Evolutionary conservation across 2,113 vertebrate genomes (phyloP).

Genomic region (Nerophis lumbriciformis): DNA sequence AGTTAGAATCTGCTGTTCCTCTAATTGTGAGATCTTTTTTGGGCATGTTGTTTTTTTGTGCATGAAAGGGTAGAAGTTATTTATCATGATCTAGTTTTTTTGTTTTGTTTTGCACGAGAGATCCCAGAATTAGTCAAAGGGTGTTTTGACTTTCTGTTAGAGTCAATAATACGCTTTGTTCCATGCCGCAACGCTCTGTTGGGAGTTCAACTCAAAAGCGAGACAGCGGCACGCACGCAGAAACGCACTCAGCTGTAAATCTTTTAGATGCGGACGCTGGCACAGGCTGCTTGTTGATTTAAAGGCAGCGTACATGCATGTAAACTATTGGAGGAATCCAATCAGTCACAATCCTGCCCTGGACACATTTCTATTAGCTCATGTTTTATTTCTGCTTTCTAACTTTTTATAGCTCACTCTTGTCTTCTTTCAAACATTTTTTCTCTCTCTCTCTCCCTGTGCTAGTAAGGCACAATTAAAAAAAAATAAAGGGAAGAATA

Average conservation of each 20-base stretch:
- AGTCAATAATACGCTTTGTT: neutral
- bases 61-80: too few species aligned
- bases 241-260: conserved; percentile 30
- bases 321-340: conserved; percentile 10
- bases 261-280: conserved; percentile 33
- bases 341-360: neutral
- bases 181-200: neutral
- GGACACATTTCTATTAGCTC: conserved; percentile 1
- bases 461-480: conserved; percentile 6
- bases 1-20: too few species aligned
- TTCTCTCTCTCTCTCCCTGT: neutral
- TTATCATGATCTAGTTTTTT: too few species aligned
- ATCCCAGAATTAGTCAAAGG: too few species aligned
- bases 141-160: neutral
- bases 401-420: neutral
- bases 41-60: too few species aligned
- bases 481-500: conserved; percentile 31
- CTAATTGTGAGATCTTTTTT: too few species aligned
- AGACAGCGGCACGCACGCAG: conserved; percentile 10
- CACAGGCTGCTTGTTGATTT: conserved; percentile 33
- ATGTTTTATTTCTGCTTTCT: conserved; percentile 14
- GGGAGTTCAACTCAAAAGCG: conserved; percentile 14
- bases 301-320: conserved; percentile 17
- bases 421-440: conserved; percentile 5
- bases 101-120: neutral